Conservation (phyloP, 1,140 invertebrate genomes). For the Drusus annulatus region DNA sequence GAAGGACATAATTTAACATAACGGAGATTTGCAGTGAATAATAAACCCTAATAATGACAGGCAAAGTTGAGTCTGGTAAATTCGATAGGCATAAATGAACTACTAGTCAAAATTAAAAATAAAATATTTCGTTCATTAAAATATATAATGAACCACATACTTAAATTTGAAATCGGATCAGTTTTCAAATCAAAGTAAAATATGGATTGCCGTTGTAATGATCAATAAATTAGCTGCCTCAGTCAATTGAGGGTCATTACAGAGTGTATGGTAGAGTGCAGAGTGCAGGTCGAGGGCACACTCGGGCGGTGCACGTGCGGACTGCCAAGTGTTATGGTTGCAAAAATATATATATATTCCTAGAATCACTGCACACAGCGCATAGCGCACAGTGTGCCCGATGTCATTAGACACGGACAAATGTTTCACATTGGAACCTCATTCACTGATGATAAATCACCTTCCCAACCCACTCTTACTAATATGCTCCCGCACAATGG, state of each 20-base stretch:
- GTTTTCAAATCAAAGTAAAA: too few species aligned
- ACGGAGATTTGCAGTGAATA: too few species aligned
- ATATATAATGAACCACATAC: too few species aligned
- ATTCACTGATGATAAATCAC: constrained; percentile 52
- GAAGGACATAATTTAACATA: too few species aligned
- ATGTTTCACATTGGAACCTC: constrained; percentile 47
- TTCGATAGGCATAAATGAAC: too few species aligned
- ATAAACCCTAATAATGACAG: too few species aligned
- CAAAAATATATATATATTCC: not conserved
- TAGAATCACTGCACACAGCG: not conserved
- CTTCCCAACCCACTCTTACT: not conserved
- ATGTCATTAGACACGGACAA: constrained; percentile 49
- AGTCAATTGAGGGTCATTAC: not conserved
- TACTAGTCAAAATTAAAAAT: too few species aligned
- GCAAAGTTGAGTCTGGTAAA: too few species aligned
- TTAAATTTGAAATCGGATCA: too few species aligned
- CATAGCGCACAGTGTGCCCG: not conserved
- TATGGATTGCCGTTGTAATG: too few species aligned
- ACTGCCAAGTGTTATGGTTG: not conserved
- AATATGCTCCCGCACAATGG: not conserved
- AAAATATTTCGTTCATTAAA: too few species aligned
- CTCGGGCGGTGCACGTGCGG: not conserved
- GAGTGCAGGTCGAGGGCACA: not conserved
- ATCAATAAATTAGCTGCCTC: too few species aligned
- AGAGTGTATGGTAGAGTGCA: not conserved